phyloP scores from a whole-genome alignment of 1,140 invertebrate species.

The Glossosoma conforme region DNA sequence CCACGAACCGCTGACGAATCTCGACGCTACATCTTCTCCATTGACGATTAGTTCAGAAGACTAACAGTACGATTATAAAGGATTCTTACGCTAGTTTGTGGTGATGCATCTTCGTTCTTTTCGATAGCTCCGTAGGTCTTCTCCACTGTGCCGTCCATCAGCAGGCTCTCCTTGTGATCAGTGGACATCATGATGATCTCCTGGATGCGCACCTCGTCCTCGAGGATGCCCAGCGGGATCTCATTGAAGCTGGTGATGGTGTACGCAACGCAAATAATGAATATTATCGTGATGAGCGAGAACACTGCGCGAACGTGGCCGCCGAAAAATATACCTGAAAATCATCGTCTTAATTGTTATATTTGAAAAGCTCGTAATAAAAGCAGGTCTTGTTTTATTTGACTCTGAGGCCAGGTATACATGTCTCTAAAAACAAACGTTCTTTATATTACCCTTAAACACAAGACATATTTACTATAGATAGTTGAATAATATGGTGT shows the following conservation, averaged over 20 bases:
- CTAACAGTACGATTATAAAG: neutral
- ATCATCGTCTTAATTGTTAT: too few species aligned
- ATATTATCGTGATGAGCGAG: constrained; percentile 81
- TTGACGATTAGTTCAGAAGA: neutral
- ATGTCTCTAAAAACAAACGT: too few species aligned
- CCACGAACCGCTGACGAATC: too few species aligned
- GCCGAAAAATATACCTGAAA: constrained; percentile 65
- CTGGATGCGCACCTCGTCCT: constrained; percentile 33
- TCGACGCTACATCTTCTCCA: too few species aligned
- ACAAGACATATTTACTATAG: too few species aligned
- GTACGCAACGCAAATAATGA: constrained; percentile 70
- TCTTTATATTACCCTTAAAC: too few species aligned
- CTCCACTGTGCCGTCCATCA: constrained; percentile 17
- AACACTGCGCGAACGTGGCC: constrained; percentile 90
- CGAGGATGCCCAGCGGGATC: constrained; percentile 63
- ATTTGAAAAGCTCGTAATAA: neutral
- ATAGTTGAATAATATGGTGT: too few species aligned
- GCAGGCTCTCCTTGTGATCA: constrained; percentile 14
- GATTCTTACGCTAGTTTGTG: constrained; percentile 9
- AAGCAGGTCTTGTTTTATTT: neutral
- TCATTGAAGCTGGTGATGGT: constrained; percentile 86
- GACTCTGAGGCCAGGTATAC: too few species aligned
- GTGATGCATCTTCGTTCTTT: constrained; percentile 1
- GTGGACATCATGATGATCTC: constrained; percentile 23
- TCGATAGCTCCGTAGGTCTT: constrained; percentile 24